A percentile compares a stretch with the other conserved stretches of the same genome.
phyloP scores from a whole-genome alignment of 2,888 invertebrate genomes.

The Lissocephala sabroskyi region DNA sequence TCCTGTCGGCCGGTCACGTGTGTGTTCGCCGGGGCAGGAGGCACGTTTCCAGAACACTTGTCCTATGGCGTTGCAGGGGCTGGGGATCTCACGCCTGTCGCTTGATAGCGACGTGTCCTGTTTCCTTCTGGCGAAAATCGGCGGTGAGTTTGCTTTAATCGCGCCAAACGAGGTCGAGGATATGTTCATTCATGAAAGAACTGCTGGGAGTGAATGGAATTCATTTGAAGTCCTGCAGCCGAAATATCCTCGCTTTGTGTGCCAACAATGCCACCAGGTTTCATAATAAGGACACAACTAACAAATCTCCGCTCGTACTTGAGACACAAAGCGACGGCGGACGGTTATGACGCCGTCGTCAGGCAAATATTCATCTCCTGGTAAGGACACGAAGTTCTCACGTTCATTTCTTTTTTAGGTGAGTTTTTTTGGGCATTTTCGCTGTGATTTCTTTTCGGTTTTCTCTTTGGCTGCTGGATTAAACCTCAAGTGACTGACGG shows the following conservation, averaged over 20 bases:
- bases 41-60: conserved; percentile 15
- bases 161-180: conserved; percentile 19
- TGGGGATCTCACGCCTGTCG: conserved; percentile 46
- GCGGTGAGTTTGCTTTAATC: conserved; percentile 39
- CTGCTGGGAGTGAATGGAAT: conserved; percentile 31
- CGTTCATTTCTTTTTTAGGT: conserved; percentile 32
- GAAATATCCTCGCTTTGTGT: conserved; percentile 27
- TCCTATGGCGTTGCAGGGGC: conserved; percentile 31
- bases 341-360: conserved; percentile 23
- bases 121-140: conserved; percentile 24
- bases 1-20: conserved; percentile 49
- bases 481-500: conserved; percentile 57
- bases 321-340: conserved; percentile 16
- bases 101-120: conserved; percentile 5
- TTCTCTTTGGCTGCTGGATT: conserved; percentile 49
- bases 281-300: conserved; percentile 59
- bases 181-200: conserved; percentile 31
- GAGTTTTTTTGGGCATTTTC: conserved; percentile 33
- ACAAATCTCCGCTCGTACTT: conserved; percentile 51
- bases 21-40: conserved; percentile 11
- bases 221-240: conserved; percentile 28
- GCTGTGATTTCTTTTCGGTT: conserved; percentile 27
- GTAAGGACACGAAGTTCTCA: conserved; percentile 53
- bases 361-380: conserved; percentile 51
- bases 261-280: conserved; percentile 38